Percentiles rank a stretch among this genome's conserved stretches.
Evolutionary conservation across 2,888 invertebrate genomes (phyloP).

Genomic region (Agonopterix arenella): DNA sequence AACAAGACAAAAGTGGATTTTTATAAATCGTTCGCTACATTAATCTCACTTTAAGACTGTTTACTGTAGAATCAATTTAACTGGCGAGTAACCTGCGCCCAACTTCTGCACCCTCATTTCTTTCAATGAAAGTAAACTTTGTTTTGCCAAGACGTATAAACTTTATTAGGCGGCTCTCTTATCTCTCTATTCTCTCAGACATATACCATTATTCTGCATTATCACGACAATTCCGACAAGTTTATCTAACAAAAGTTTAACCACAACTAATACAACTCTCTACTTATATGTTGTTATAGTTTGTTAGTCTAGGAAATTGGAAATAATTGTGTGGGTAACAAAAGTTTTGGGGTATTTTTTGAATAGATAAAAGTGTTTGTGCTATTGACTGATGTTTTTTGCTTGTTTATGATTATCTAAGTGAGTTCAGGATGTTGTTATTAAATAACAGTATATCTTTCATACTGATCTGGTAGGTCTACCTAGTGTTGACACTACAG

Average conservation of each 20-base stretch:
- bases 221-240: slow-evolving; percentile 51
- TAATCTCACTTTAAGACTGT: slow-evolving; percentile 37
- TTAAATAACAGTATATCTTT: no score
- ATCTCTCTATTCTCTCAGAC: slow-evolving; percentile 47
- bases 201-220: slow-evolving; percentile 62
- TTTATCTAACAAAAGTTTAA: slow-evolving; percentile 38
- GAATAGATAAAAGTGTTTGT: neutral
- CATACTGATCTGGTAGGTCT: no score
- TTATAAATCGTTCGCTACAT: slow-evolving; percentile 21
- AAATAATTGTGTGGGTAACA: slow-evolving; percentile 5
- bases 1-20: neutral
- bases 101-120: slow-evolving; percentile 41
- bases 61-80: slow-evolving; percentile 50
- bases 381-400: no score
- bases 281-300: slow-evolving; percentile 6
- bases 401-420: no score
- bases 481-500: no score
- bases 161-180: slow-evolving; percentile 44
- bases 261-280: slow-evolving; percentile 23
- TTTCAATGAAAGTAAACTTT: slow-evolving; percentile 57
- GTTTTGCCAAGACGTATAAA: slow-evolving; percentile 47
- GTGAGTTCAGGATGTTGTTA: no score
- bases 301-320: slow-evolving; percentile 5
- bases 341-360: neutral
- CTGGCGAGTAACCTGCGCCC: slow-evolving; percentile 36